A percentile compares a stretch with the other conserved stretches of the same genome.
phyloP scores from a whole-genome alignment of 2,888 invertebrate genomes.

The Andrena hattorfiana region DNA sequence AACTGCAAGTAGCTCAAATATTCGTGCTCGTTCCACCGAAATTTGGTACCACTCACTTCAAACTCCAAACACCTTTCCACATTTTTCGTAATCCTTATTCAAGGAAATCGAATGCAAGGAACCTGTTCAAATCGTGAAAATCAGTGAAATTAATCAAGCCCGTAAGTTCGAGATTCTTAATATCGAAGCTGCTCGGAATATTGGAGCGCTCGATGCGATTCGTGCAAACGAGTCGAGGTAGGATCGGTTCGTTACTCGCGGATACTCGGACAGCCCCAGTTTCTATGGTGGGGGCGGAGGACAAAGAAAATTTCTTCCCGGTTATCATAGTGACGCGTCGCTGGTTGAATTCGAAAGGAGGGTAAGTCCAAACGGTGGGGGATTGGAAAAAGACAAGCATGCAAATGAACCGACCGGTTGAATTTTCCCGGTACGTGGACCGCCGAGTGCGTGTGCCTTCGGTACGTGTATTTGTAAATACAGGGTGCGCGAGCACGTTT shows the following conservation, averaged over 20 bases:
- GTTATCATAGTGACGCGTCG: slow-evolving; percentile 59
- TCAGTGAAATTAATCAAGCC: too few species aligned
- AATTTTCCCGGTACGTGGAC: slow-evolving; percentile 69
- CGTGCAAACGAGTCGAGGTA: not conserved
- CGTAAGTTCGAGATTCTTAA: too few species aligned
- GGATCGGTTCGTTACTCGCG: slow-evolving; percentile 1
- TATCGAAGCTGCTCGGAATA: not conserved
- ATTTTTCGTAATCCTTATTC: too few species aligned
- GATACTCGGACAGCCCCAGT: not conserved
- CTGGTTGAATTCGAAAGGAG: slow-evolving; percentile 65
- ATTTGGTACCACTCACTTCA: too few species aligned
- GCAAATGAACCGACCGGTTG: slow-evolving; percentile 76
- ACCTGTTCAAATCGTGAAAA: too few species aligned
- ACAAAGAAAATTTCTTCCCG: slow-evolving; percentile 54
- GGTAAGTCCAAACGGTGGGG: slow-evolving; percentile 54
- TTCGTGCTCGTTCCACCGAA: too few species aligned
- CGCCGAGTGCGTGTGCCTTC: slow-evolving; percentile 45
- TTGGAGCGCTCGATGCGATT: not conserved
- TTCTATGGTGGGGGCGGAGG: slow-evolving; percentile 2
- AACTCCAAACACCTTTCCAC: too few species aligned
- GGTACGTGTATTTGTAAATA: slow-evolving; percentile 68
- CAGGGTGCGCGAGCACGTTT: slow-evolving; percentile 62
- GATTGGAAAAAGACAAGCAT: slow-evolving; percentile 75
- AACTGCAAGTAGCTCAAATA: too few species aligned
- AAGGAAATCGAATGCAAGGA: too few species aligned